Evolutionary conservation across 1,140 invertebrate species (phyloP).

Genomic region (Neodiprion lecontei): DNA sequence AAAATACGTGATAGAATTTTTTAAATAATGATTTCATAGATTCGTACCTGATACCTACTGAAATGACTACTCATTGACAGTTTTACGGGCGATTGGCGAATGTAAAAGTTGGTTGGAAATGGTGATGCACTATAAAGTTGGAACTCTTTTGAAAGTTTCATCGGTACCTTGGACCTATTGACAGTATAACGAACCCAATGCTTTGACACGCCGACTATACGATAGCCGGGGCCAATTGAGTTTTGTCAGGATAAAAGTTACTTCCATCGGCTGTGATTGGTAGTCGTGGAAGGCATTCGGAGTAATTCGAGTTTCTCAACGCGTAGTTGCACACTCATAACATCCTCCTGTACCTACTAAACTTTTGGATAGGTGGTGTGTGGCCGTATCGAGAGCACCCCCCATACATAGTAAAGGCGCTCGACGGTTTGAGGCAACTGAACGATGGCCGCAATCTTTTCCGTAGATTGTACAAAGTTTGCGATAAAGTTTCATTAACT

Average conservation of each 20-base stretch:
- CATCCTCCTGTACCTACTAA: no score
- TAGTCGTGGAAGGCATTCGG: neutral
- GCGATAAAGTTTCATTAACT: slow-evolving; percentile 1
- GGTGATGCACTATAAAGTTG: no score
- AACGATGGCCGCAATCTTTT: neutral
- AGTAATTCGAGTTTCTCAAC: neutral
- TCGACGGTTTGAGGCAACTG: neutral
- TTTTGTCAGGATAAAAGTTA: neutral
- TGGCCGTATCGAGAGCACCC: neutral
- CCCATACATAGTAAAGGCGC: neutral
- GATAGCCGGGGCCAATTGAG: neutral
- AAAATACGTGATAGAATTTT: no score
- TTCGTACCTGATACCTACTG: no score
- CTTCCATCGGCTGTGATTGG: neutral
- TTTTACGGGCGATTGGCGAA: no score
- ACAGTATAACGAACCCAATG: no score
- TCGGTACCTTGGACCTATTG: no score
- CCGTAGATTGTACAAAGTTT: neutral
- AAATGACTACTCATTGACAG: no score
- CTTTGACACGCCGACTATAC: no score
- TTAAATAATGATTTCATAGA: no score
- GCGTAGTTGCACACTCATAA: neutral
- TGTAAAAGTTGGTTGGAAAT: no score
- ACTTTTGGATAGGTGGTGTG: neutral
- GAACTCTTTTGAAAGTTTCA: no score